These are phyloP conservation scores for Glossophaga mutica DNA, from an alignment of 2,797 vertebrate genomes.

Conservation along the genomic window DNA sequence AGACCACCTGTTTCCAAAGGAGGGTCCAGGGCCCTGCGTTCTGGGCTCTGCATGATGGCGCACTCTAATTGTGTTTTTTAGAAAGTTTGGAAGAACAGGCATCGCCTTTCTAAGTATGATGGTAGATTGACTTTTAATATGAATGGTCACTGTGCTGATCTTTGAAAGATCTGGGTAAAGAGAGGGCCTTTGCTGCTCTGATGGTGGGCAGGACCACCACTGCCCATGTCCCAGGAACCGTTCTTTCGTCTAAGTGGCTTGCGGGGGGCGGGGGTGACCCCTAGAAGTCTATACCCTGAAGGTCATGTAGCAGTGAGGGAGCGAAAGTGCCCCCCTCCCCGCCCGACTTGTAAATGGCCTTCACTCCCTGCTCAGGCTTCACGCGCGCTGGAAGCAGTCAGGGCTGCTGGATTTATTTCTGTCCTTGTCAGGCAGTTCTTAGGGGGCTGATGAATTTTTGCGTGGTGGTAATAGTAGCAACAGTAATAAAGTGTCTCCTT, in stretches of 20 bases:
- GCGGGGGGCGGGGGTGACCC: rapidly evolving
- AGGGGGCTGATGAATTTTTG: background rate
- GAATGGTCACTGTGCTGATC: background rate
- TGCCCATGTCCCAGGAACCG: too few relatives aligned
- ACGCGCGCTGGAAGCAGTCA: background rate
- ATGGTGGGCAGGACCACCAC: background rate
- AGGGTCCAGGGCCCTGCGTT: background rate
- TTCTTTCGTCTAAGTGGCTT: background rate
- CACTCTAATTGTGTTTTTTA: background rate
- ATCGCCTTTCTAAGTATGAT: background rate
- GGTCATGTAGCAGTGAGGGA: background rate
- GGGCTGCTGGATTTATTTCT: background rate
- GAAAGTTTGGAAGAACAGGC: background rate
- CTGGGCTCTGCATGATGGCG: background rate
- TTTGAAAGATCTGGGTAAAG: background rate
- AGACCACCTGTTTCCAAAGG: background rate
- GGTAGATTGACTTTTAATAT: background rate
- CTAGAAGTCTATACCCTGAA: background rate
- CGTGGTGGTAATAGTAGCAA: background rate
- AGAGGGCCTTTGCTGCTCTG: background rate
- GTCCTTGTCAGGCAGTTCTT: background rate
- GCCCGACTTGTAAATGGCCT: background rate
- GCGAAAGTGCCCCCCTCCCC: background rate
- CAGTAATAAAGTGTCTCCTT: background rate
- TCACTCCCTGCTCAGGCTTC: background rate